Evolutionary conservation across 1,140 invertebrate genomes (phyloP), one percentile per base, ranked within the genome.

Genomic region (Neoseiulus cucumeris): DNA sequence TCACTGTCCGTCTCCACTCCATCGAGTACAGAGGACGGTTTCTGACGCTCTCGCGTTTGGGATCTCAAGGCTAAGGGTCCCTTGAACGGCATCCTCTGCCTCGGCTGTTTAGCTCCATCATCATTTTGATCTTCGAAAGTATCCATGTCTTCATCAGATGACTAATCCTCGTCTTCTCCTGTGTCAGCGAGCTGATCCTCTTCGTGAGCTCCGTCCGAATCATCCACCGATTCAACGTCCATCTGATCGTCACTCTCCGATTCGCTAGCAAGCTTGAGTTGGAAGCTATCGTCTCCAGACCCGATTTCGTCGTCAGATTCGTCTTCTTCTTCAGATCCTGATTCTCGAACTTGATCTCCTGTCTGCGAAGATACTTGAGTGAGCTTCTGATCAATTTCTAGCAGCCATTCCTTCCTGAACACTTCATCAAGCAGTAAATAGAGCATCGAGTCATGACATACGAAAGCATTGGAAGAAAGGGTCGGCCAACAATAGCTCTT

Each of bases 21-120:
- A 25, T 59, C 51, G 51, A 59, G 51, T 25, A 59, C 1, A 59
- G 51, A 59, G 1, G 22, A 59, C 25, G 51, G 51, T 59, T 59
- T 59, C 51, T n/a, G 14, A 2, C 12, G 1, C 51, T 9, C 1
- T 25, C 22, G 2, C 22, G 12, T 59, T 25, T 2, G 51, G 51
- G 51, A 25, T 39, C 9, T 39, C 33, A 39, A 12, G 22, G 51
- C 51, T 20, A 59, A 20, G 1, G 51, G 51, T 20, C 51, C 51
- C 51, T 59, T 59, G 33, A 59, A 59, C 2, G 51, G 51, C 51
- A 59, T 59, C 22, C 22, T 17, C 5, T 33, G n/a, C n/a, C n/a
- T 20, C 4, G 22, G 25, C 33, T 14, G 51, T 2, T 59, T 20
- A 25, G 12, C 33, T 25, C 51, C 51, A 5, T 59, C 51, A 2